Evolutionary conservation across 2,888 invertebrate species (phyloP).

Genomic region (Hypomecis atomaria): DNA sequence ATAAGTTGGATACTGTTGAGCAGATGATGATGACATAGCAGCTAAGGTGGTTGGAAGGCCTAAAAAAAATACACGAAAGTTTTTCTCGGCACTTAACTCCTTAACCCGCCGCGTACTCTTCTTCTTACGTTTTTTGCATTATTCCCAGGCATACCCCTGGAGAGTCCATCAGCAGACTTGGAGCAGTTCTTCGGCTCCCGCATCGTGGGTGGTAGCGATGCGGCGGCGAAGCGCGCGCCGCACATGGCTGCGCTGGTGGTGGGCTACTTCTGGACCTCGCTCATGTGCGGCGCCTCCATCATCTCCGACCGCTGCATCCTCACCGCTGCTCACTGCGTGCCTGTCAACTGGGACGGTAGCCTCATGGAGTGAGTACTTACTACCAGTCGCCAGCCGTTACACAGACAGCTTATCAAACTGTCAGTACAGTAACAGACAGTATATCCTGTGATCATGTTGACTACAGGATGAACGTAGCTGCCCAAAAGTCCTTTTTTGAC

Average conservation of each 20-base stretch:
- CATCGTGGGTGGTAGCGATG: slow-evolving; percentile 53
- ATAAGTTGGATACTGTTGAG: too few species aligned
- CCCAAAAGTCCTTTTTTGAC: too few species aligned
- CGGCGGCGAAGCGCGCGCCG: slow-evolving; percentile 45
- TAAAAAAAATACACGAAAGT: too few species aligned
- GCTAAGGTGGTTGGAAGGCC: too few species aligned
- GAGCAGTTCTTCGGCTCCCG: slow-evolving; percentile 34
- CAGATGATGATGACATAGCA: too few species aligned
- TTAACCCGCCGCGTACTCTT: not conserved
- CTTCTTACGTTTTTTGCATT: not conserved
- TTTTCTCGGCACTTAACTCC: not conserved
- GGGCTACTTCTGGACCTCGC: slow-evolving; percentile 27
- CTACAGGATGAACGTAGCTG: too few species aligned
- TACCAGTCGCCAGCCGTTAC: not conserved
- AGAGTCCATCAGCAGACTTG: slow-evolving; percentile 13
- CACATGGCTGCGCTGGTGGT: slow-evolving; percentile 53
- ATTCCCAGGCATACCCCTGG: slow-evolving; percentile 37
- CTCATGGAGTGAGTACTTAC: slow-evolving; percentile 41
- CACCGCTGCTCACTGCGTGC: slow-evolving; percentile 59
- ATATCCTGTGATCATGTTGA: too few species aligned
- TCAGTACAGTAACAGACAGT: too few species aligned
- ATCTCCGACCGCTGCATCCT: slow-evolving; percentile 44
- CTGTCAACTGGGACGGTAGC: slow-evolving; percentile 34
- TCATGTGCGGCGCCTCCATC: slow-evolving; percentile 49
- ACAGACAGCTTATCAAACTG: not conserved